Conservation (phyloP, 2,888 invertebrate genomes). For the Drosophila longiperda region DNA sequence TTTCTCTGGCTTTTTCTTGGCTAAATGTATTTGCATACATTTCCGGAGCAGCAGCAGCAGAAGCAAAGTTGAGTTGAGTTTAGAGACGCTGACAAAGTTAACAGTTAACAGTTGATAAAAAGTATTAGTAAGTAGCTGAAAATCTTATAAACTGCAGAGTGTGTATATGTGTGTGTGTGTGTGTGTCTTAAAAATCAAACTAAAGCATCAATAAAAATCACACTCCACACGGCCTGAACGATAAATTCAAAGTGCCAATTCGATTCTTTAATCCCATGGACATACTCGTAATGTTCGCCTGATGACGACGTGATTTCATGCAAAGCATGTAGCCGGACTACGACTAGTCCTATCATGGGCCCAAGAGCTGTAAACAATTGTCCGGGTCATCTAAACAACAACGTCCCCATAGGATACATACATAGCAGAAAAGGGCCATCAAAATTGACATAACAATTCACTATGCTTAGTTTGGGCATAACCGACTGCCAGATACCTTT, state of each 20-base stretch:
- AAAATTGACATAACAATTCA: conserved; percentile 12
- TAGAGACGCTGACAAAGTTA: conserved; percentile 32
- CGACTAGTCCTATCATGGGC: conserved; percentile 39
- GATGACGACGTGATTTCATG: conserved; percentile 80
- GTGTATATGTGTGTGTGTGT: not conserved
- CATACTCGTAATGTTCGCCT: conserved; percentile 72
- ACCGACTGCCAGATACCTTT: conserved; percentile 4
- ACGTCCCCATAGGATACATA: conserved; percentile 6
- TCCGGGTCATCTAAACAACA: conserved; percentile 65
- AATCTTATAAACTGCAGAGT: conserved; percentile 8
- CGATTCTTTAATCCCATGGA: conserved; percentile 79
- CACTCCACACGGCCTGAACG: conserved; percentile 67
- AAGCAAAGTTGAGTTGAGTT: conserved; percentile 9
- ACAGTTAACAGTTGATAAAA: conserved; percentile 54
- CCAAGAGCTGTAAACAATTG: conserved; percentile 79
- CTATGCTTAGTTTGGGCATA: not conserved
- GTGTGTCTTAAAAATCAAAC: conserved; percentile 40
- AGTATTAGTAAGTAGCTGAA: conserved; percentile 57
- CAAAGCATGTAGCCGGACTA: conserved; percentile 70
- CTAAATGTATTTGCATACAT: conserved; percentile 66
- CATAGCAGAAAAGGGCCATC: conserved; percentile 17
- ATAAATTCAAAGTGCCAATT: conserved; percentile 78
- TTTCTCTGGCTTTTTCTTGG: conserved; percentile 3
- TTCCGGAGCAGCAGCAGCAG: conserved; percentile 29
- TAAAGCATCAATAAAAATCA: conserved; percentile 77